Conservation (phyloP, 2,797 vertebrate genomes). For the Cygnus olor region DNA sequence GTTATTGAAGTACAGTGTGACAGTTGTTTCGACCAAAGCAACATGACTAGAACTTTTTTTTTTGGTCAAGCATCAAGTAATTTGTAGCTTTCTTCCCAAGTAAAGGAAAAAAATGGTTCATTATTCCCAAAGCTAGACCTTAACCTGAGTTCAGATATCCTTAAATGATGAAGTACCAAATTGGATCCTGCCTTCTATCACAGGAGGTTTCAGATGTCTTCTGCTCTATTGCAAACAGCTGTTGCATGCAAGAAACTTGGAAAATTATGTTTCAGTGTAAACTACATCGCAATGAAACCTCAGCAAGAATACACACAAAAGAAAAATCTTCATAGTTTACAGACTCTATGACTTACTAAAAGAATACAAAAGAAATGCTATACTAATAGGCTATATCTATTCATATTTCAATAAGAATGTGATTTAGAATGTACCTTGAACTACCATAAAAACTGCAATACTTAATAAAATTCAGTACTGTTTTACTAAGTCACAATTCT, state of each 20-base stretch:
- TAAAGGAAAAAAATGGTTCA: neutral
- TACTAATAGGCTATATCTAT: neutral
- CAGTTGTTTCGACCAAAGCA: neutral
- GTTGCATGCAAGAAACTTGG: neutral
- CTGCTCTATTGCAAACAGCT: neutral
- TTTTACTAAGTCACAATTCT: neutral
- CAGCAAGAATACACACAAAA: neutral
- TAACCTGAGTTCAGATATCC: neutral
- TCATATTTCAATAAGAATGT: neutral
- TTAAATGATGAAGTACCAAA: neutral
- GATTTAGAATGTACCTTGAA: neutral
- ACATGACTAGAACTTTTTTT: neutral
- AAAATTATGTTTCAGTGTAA: neutral
- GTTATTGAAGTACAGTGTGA: neutral
- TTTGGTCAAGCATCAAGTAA: neutral
- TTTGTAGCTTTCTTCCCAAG: neutral
- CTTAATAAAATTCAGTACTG: neutral
- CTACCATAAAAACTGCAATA: neutral
- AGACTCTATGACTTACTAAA: neutral
- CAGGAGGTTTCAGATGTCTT: neutral
- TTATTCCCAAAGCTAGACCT: neutral
- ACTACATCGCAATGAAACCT: neutral
- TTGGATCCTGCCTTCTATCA: neutral
- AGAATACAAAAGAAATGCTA: neutral
- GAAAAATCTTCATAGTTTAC: neutral